Base-by-base conservation (phyloP, 2,113 vertebrate species). In the Aplodontia rufa region DNA sequence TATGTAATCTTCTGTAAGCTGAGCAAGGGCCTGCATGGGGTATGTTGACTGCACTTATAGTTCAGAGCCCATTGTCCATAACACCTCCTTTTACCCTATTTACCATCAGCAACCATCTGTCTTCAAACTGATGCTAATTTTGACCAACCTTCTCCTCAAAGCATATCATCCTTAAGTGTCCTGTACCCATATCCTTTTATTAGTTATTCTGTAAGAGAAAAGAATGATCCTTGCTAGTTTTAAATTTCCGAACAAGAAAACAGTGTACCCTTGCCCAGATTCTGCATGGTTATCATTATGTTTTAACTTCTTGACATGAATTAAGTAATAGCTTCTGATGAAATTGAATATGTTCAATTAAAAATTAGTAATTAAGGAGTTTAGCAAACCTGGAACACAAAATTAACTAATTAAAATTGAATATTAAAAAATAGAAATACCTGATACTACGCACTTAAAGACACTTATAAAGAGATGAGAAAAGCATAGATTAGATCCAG, bases 351-450 rank as follows among this genome's bases (percentile, higher is more conserved):
- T 78, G 30, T 40, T 91, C 37, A 60, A n/a, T n/a, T 74, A 45
- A 81, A 92, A 72, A 40, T 51, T 69, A 45, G 16, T 91, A 64
- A 35, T 35, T 76, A 32, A 94, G 35, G 37, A 92, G 28, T 14
- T 83, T 82, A 76, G 0, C 20, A 37, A 72, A 55, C 11, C 60
- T 68, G 26, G 16, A 82, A n/a, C n/a, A n/a, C n/a, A n/a, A n/a
- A n/a, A n/a, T n/a, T n/a, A n/a, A n/a, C n/a, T n/a, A n/a, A n/a
- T n/a, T n/a, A n/a, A n/a, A n/a, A n/a, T n/a, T n/a, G n/a, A n/a
- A n/a, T n/a, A n/a, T n/a, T n/a, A n/a, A 89, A 60, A 93, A 93
- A 71, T 92, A 35, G 32, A 93, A 96, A 82, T 19, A 53, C 9
- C 45, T 81, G 8, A 6, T 17, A 81, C 5, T n/a, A 58, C 26